Base-by-base conservation (phyloP, 1,140 invertebrate genomes). In the Lordiphosa stackelbergi region DNA sequence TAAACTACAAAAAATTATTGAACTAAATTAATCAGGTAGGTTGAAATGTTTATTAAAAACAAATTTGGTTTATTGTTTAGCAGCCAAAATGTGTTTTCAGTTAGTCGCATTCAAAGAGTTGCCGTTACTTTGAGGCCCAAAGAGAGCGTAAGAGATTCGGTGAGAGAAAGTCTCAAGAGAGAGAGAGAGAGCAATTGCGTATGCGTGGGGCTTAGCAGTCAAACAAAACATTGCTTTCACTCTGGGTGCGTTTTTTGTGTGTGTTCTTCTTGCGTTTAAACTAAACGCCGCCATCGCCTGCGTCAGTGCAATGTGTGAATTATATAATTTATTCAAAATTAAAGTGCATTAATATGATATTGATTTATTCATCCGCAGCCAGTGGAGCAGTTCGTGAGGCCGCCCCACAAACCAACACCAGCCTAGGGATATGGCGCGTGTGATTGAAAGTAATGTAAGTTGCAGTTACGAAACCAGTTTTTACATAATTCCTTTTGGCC, bases 401-500 rank as follows among this genome's bases (percentile, higher is more conserved):
- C 2, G 28, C 28, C 28, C 28, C 28, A 42, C 22, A 28, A 12
- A 11, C 48, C 56, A 24, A 37, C 40, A 36, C 55, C 69, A 60
- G 48, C 34, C 38, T 16, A 54, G 53, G 54, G 46, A 66, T 36
- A 85, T 85, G 79, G 79, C 79, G 40, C 81, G 79, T 36, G 38
- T 85, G 35, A 65, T 74, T 53, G 79, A 85, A 48, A 85, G 53
- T 66, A 78, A 73, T 62, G 79, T 85, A 79, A 85, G 79, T 84
- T 83, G 61, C 45, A 54, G 59, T 40, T 42, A 34, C 53, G 13
- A 69, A 45, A 31, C 47, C 57, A 34, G 13, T 52, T 48, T 78
- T 79, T 81, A 79, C 61, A 74, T 79, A 79, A 79, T 69, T 70
- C 45, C 46, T 35, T 7, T 40, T 22, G 37, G 35, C 10, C 12